Evolutionary conservation across 2,888 invertebrate genomes (phyloP).

Genomic region (Acanthopleura granulata): DNA sequence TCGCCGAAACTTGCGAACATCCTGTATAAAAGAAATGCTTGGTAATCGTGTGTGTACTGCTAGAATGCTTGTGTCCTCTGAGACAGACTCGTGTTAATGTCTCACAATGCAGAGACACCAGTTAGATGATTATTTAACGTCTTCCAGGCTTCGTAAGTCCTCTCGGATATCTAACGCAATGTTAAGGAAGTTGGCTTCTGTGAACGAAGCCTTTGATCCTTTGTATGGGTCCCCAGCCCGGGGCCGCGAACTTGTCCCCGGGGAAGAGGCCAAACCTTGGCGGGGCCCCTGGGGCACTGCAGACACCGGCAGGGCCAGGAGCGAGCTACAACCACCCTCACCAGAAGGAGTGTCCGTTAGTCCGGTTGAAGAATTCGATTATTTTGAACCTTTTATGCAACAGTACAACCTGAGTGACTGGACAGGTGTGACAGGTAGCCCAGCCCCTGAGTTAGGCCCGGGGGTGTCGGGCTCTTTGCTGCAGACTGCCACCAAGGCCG

Average conservation of each 20-base stretch:
- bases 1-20: too few relatives aligned
- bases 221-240: not conserved
- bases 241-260: not conserved
- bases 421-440: not conserved
- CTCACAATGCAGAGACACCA: too few relatives aligned
- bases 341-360: not conserved
- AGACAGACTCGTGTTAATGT: too few relatives aligned
- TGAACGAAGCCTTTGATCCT: not conserved
- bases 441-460: not conserved
- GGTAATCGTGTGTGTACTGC: too few relatives aligned
- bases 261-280: not conserved
- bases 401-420: constrained; percentile 15
- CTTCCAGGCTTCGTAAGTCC: not conserved
- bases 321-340: not conserved
- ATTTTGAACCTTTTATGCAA: constrained; percentile 18
- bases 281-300: not conserved
- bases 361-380: constrained; percentile 1
- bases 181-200: constrained; percentile 1
- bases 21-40: too few relatives aligned
- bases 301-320: constrained; percentile 12
- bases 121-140: not conserved
- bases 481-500: not conserved
- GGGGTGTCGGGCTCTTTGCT: not conserved
- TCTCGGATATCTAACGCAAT: not conserved
- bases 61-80: too few relatives aligned